Base-by-base conservation (phyloP, 2,888 invertebrate genomes). In the Tinea trinotella region DNA sequence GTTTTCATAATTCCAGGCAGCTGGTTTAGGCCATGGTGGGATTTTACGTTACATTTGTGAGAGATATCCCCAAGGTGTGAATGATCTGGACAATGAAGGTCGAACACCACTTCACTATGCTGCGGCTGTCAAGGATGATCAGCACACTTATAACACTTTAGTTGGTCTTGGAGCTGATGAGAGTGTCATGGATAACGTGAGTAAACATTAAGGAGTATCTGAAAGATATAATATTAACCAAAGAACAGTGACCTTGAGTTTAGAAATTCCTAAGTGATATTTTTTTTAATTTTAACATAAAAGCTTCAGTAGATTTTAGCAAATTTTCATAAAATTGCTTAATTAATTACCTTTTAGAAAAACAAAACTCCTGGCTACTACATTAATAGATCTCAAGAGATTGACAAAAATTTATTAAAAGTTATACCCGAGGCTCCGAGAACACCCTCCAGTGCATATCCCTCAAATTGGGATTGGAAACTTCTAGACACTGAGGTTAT, bases 71-170 rank as follows among this genome's bases (percentile, higher is more conserved):
- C 88, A 90, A 67, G 89, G 92, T 1, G 87, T 93, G 19, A 88
- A 89, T 52, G 89, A 90, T 34, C 81, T 88, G 13, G 97, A 97
- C 75, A 90, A 90, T 65, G 94, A 96, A 57, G 96, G 96, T 17
- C 88, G 95, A 60, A 95, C 95, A 0, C 92, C 97, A 0, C 78
- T 97, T 50, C 97, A 97, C 77, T 97, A 95, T 76, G 93, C 96
- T 0, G 94, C 95, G 1, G 89, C 92, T 10, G 85, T 91, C 18
- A 92, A 93, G 69, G 95, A 95, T 64, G 92, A 92, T 54, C 91
- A 90, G 59, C 88, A 91, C 60, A 92, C 93, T 65, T 96, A 91
- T 67, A 90, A 93, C 64, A 89, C 93, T 54, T 88, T 98, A 9
- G 88, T 93, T 24, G 90, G 90, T 60, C 88, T 92, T 18, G 97